Base-by-base conservation (phyloP, 2,113 vertebrate genomes). In the Peromyscus maniculatus region DNA sequence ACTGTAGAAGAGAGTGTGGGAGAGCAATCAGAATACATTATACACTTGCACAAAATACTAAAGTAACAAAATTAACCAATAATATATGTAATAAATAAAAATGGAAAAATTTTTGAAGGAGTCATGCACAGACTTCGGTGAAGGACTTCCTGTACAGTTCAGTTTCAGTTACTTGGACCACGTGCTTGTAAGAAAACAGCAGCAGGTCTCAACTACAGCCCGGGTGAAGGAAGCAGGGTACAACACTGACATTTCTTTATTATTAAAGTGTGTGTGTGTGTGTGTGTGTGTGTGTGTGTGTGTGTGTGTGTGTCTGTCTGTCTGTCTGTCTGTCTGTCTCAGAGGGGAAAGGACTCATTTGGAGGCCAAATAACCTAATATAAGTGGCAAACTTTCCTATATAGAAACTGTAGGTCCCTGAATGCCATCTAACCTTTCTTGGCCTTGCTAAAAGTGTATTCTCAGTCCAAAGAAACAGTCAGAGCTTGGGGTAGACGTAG, bases 111-210 rank as follows among this genome's bases (percentile, higher is more conserved):
- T 55, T 64, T 74, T 90, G 66, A 92, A 79, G 78, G 15, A 79
- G 28, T 1, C n/a, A 2, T 28, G 33, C 4, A 0, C 78, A 33
- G 77, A 19, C 4, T 0, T 17, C 55, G 21, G 36, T 33, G 49
- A 52, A 89, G 69, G 57, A 57, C 67, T 39, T 12, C 36, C 36
- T 39, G 21, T 7, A 26, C 12, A 26, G 22, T 62, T 83, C 7
- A 62, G 80, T 62, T 62, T 80, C 31, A 17, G 49, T 2, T 33
- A 36, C 19, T 62, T 36, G 62, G n/a, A 7, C 36, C 2, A n/a
- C 36, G 12, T 62, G n/a, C 57, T 62, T 16, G 57, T 1, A 62
- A 21, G 6, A 83, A 62, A n/a, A 22, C 36, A 39, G 36, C 15
- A 79, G 46, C 55, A 62, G 36, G n/a, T 28, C 80, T 83, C 80